Base-by-base conservation (phyloP, 2,113 vertebrate species). In the Brachirus orientalis region DNA sequence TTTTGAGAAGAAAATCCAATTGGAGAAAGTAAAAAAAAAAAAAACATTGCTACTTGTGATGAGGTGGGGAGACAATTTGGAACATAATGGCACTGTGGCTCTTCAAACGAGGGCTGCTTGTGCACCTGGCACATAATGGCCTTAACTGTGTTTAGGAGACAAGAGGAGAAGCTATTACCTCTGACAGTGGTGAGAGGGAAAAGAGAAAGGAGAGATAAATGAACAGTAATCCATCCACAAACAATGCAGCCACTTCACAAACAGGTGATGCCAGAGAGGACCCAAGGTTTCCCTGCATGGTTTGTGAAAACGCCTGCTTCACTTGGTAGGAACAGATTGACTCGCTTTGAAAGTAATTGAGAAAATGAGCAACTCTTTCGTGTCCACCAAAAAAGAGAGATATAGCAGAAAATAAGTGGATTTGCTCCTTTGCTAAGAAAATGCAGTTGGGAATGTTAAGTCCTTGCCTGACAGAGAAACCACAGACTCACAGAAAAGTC, bases 81-180 rank as follows among this genome's bases (percentile, higher is more conserved):
- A 13, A 48, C 58, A 54, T 82, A 82, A 88, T 86, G 70, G 83
- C 13, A 17, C 63, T 10, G 43, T 53, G 35, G 71, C 54, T 80
- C 64, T 83, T 69, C 46, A 75, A 88, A 80, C 62, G 40, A 61
- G 65, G 40, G 69, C 40, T 13, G 4, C 28, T 28, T 13, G 1
- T 37, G 66, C 74, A 62, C 73, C 80, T 72, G 51, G 64, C 78
- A 77, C 60, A 78, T 76, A 74, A 85, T 75, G 70, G 80, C 52
- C 70, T 69, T 76, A 74, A 75, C 72, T 43, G 40, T 62, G 60
- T 81, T 86, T 66, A 38, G 71, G 66, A 69, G 80, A 73, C 56
- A 41, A 52, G 47, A 63, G 51, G 47, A 63, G 57, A 72, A 82
- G 70, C 57, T 64, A 62, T 84, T 82, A 72, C 69, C 41, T 64